Conservation (phyloP, 2,113 vertebrate species). For the Platysternon megacephalum region DNA sequence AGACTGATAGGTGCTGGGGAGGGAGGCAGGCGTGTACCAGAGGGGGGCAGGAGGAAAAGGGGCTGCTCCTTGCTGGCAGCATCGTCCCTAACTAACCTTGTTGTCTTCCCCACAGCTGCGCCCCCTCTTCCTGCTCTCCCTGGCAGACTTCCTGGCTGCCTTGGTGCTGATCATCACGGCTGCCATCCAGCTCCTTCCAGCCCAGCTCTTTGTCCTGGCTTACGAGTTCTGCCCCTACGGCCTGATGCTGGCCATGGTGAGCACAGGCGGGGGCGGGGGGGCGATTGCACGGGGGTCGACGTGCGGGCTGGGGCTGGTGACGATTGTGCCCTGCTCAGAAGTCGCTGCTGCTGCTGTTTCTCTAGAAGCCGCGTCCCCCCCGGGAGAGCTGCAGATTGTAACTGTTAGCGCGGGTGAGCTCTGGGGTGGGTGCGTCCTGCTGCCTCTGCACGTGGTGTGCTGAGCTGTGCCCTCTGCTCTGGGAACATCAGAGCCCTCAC, state of each 20-base stretch:
- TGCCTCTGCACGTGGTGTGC: no score
- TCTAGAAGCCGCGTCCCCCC: not conserved
- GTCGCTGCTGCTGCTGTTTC: no score
- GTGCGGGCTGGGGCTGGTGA: no score
- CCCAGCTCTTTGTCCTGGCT: not conserved
- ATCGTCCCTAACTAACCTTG: not conserved
- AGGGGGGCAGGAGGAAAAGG: not conserved
- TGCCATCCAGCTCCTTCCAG: slow-evolving; percentile 69
- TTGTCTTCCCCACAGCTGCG: slow-evolving; percentile 57
- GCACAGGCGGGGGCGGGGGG: not conserved
- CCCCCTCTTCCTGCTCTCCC: slow-evolving; percentile 81
- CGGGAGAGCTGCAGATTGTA: not conserved
- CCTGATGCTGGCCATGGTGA: slow-evolving; percentile 81
- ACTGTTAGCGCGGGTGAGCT: no score
- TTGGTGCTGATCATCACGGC: slow-evolving; percentile 64
- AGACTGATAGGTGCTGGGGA: not conserved
- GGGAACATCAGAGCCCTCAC: not conserved
- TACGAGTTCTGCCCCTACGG: slow-evolving; percentile 66
- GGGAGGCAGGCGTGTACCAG: no score
- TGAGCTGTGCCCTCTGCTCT: not conserved
- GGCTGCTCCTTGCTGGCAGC: not conserved
- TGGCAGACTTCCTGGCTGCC: slow-evolving; percentile 83
- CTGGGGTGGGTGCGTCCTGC: no score
- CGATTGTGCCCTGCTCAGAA: no score
- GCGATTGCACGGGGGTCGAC: not conserved